phyloP scores from a whole-genome alignment of 1,140 invertebrate genomes.

The Trachymyrmex cornetzi region DNA sequence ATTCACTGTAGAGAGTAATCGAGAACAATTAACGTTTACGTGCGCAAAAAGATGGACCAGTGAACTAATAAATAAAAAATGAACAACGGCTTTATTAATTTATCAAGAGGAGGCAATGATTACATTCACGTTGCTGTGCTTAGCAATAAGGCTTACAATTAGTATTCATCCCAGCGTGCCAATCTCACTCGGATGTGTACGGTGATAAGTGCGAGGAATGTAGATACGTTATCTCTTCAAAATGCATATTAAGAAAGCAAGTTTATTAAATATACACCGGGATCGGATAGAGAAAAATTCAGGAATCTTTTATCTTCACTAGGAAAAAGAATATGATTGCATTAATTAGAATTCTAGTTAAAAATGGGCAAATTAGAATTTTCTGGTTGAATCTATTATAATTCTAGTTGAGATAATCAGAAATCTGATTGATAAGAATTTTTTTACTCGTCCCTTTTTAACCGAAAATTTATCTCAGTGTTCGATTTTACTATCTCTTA shows the following conservation, averaged over 20 bases:
- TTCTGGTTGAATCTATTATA: too few species aligned
- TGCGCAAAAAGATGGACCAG: background rate
- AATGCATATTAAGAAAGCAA: background rate
- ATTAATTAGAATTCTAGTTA: too few species aligned
- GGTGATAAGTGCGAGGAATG: background rate
- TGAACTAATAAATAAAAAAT: background rate
- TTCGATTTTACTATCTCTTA: too few species aligned
- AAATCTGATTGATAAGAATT: too few species aligned
- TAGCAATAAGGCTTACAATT: background rate
- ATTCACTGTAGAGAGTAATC: too few species aligned
- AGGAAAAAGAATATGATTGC: too few species aligned
- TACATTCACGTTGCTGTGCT: background rate
- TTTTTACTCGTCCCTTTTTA: too few species aligned
- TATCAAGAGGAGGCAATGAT: background rate
- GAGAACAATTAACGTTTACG: slow-evolving; percentile 1
- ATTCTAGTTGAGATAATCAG: too few species aligned
- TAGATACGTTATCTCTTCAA: slow-evolving; percentile 5
- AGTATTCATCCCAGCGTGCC: background rate
- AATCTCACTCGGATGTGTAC: background rate
- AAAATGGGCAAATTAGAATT: too few species aligned
- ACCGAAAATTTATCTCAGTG: too few species aligned
- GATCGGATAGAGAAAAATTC: background rate
- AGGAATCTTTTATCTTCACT: background rate
- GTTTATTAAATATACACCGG: background rate
- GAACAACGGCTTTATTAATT: slow-evolving; percentile 14